Evolutionary conservation across 2,888 invertebrate species (phyloP).

Genomic region (Matsumyia berberina): DNA sequence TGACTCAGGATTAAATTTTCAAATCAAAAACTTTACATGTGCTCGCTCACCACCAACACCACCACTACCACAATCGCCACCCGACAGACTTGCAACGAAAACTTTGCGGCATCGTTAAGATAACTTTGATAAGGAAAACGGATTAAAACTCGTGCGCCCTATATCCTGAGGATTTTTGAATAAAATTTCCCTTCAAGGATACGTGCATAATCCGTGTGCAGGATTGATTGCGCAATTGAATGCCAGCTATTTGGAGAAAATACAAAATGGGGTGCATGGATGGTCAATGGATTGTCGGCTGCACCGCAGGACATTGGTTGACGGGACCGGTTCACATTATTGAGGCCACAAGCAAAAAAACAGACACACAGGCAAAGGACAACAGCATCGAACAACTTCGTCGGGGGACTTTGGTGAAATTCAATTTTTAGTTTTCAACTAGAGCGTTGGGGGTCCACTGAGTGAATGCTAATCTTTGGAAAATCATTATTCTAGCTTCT

Average conservation of each 20-base stretch:
- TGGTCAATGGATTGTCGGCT: conserved; percentile 29
- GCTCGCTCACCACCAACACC: conserved; percentile 32
- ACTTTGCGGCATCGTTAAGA: conserved; percentile 70
- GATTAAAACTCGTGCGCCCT: conserved; percentile 66
- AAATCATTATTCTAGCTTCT: conserved; percentile 67
- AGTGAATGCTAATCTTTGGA: conserved; percentile 70
- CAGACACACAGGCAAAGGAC: conserved; percentile 28
- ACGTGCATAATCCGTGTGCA: conserved; percentile 50
- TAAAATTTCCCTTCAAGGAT: conserved; percentile 51
- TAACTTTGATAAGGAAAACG: conserved; percentile 69
- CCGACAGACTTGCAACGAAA: conserved; percentile 46
- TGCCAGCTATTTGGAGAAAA: conserved; percentile 4
- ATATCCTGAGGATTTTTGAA: conserved; percentile 59
- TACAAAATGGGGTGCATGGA: conserved; percentile 2
- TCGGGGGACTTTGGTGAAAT: conserved; percentile 56
- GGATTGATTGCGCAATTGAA: conserved; percentile 69
- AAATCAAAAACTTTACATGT: conserved; percentile 72
- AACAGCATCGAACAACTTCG: conserved; percentile 31
- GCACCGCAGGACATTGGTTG: conserved; percentile 3
- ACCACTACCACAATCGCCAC: not conserved
- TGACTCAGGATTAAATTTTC: conserved; percentile 64
- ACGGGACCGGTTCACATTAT: conserved; percentile 43
- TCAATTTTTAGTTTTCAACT: conserved; percentile 68
- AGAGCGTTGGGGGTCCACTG: conserved; percentile 24
- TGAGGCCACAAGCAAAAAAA: conserved; percentile 50